Conservation (phyloP, 2,888 invertebrate species). For the Dendrolimus houi region DNA sequence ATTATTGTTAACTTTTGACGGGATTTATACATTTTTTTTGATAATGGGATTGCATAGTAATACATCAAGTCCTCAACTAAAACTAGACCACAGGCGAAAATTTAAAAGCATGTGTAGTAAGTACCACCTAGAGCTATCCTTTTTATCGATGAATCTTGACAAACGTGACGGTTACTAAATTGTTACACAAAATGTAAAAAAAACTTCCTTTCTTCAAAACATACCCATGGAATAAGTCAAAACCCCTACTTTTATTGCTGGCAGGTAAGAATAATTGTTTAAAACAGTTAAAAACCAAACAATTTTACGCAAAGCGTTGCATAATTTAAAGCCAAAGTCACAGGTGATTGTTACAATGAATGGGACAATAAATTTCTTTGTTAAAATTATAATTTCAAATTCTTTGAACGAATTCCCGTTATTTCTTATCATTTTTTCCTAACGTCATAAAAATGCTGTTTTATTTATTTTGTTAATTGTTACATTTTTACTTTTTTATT, state of each 20-base stretch:
- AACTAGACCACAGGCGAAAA: too few species aligned
- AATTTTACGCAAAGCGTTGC: constrained; percentile 21
- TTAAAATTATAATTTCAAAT: constrained; percentile 21
- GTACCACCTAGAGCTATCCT: too few species aligned
- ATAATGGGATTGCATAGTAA: too few species aligned
- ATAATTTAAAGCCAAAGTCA: constrained; percentile 42
- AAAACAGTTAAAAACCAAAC: constrained; percentile 30
- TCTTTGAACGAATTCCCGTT: not conserved
- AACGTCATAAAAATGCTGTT: not conserved
- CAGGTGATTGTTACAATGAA: constrained; percentile 39
- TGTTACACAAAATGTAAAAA: too few species aligned
- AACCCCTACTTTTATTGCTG: constrained; percentile 11
- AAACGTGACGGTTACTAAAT: too few species aligned
- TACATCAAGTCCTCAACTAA: too few species aligned
- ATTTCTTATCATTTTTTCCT: constrained; percentile 1
- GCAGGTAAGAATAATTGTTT: constrained; percentile 36
- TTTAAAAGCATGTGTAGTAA: too few species aligned
- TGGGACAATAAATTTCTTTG: constrained; percentile 22
- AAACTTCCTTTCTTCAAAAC: too few species aligned
- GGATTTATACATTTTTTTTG: too few species aligned
- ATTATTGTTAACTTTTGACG: too few species aligned
- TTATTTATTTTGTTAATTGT: not conserved
- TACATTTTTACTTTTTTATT: not conserved
- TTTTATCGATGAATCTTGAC: too few species aligned
- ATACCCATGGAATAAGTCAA: too few species aligned